Evolutionary conservation across 2,797 vertebrate genomes (phyloP).

Genomic region (Otolemur crassicaudatus): DNA sequence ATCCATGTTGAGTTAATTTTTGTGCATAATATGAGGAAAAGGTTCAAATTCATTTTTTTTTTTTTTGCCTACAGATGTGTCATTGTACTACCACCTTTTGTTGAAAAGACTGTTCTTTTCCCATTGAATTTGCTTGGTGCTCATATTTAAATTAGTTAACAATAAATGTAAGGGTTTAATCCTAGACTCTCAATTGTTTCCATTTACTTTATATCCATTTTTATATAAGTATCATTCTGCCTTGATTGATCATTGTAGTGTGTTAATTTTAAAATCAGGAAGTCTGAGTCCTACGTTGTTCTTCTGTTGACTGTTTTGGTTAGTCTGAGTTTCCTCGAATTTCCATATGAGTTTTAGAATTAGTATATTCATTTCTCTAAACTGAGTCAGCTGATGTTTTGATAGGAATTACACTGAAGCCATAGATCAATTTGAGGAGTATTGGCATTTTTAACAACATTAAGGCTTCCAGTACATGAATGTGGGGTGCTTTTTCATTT

Average conservation of each 20-base stretch:
- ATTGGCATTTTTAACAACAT: background rate
- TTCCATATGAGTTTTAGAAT: background rate
- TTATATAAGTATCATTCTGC: background rate
- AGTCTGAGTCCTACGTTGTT: background rate
- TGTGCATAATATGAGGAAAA: background rate
- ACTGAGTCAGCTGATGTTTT: background rate
- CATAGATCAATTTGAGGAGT: background rate
- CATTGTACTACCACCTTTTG: background rate
- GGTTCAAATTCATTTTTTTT: background rate
- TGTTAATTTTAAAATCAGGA: background rate
- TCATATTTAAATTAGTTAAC: background rate
- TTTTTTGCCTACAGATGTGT: background rate
- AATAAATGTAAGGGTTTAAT: background rate
- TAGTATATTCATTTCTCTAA: background rate
- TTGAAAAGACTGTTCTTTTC: background rate
- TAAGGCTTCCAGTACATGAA: background rate
- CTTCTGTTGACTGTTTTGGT: background rate
- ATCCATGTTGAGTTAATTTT: background rate
- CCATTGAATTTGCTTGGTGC: background rate
- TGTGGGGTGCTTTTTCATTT: background rate
- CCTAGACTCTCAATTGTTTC: background rate
- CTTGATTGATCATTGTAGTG: background rate
- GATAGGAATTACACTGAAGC: background rate
- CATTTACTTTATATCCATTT: background rate
- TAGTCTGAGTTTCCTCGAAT: background rate